A percentile compares a stretch with the other conserved stretches of the same genome.
Evolutionary conservation across 1,140 invertebrate genomes (phyloP).

Genomic region (Apis laboriosa): DNA sequence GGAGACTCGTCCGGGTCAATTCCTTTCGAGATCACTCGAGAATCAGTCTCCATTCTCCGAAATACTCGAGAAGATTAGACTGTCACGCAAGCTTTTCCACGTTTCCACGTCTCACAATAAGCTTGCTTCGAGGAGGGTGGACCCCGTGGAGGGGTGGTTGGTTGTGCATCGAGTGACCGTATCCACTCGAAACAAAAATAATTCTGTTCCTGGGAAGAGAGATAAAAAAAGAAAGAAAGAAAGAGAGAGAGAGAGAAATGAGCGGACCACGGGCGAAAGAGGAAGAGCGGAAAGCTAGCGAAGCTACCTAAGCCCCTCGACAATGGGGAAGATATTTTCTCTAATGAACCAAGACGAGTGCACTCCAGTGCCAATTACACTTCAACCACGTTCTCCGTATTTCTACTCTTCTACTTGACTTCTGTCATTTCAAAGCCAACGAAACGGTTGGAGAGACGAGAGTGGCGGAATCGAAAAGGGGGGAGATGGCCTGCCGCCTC

Average conservation of each 20-base stretch:
- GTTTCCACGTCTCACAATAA: conserved; percentile 74
- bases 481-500: conserved; percentile 32
- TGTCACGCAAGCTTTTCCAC: conserved; percentile 75
- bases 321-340: conserved; percentile 81
- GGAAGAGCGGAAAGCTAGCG: conserved; percentile 28
- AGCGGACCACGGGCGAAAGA: conserved; percentile 27
- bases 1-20: conserved; percentile 51
- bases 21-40: conserved; percentile 67
- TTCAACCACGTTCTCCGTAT: conserved; percentile 76
- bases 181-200: conserved; percentile 80
- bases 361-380: conserved; percentile 81
- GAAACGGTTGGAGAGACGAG: conserved; percentile 65
- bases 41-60: conserved; percentile 76
- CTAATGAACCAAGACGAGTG: conserved; percentile 81
- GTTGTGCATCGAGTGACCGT: conserved; percentile 77
- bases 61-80: conserved; percentile 79
- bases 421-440: conserved; percentile 77
- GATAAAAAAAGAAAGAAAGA: conserved; percentile 13
- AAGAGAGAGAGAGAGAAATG: conserved; percentile 3
- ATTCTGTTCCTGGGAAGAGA: conserved; percentile 72
- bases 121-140: conserved; percentile 37
- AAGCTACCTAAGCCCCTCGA: conserved; percentile 74
- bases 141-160: conserved; percentile 44
- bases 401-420: conserved; percentile 75
- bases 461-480: not conserved